A percentile compares a stretch with the other conserved stretches of the same genome.
Evolutionary conservation across 2,888 invertebrate species (phyloP).

Genomic region (Troides aeacus): DNA sequence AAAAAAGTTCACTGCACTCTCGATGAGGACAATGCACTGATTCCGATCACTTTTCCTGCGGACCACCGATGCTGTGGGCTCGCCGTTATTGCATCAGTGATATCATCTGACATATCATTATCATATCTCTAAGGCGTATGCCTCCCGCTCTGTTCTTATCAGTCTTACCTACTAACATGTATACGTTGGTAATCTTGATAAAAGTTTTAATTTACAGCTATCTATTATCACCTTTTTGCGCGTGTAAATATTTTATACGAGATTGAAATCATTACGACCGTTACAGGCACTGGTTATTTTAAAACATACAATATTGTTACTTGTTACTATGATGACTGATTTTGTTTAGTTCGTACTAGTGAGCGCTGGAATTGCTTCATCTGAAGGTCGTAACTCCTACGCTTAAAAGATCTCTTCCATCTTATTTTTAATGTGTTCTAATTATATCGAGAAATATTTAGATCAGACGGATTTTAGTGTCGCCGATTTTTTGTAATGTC

Average conservation of each 20-base stretch:
- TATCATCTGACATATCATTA: slow-evolving; percentile 39
- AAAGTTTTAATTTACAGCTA: slow-evolving; percentile 48
- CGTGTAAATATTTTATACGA: slow-evolving; percentile 33
- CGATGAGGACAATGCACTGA: slow-evolving; percentile 46
- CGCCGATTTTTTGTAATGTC: slow-evolving; percentile 2
- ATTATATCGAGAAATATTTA: slow-evolving; percentile 60
- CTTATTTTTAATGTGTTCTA: slow-evolving; percentile 66
- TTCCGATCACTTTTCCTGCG: slow-evolving; percentile 35
- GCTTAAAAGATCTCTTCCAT: slow-evolving; percentile 57
- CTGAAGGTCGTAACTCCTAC: slow-evolving; percentile 70
- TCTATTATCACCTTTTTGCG: slow-evolving; percentile 45
- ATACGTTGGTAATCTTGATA: slow-evolving; percentile 52
- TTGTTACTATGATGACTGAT: slow-evolving; percentile 4
- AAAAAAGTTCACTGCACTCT: slow-evolving; percentile 63
- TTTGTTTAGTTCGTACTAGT: slow-evolving; percentile 33
- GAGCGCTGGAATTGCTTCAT: slow-evolving; percentile 49
- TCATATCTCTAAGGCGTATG: slow-evolving; percentile 48
- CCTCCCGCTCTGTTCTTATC: slow-evolving; percentile 57
- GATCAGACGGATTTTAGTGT: slow-evolving; percentile 52
- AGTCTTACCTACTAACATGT: slow-evolving; percentile 62
- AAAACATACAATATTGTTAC: neutral
- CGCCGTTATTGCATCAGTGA: slow-evolving; percentile 32
- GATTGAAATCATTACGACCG: slow-evolving; percentile 6
- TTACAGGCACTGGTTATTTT: slow-evolving; percentile 10
- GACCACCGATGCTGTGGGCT: slow-evolving; percentile 19